A percentile compares a stretch with the other conserved stretches of the same genome.
phyloP scores from a whole-genome alignment of 2,888 invertebrate species.

The Sphaeridia pumilis region DNA sequence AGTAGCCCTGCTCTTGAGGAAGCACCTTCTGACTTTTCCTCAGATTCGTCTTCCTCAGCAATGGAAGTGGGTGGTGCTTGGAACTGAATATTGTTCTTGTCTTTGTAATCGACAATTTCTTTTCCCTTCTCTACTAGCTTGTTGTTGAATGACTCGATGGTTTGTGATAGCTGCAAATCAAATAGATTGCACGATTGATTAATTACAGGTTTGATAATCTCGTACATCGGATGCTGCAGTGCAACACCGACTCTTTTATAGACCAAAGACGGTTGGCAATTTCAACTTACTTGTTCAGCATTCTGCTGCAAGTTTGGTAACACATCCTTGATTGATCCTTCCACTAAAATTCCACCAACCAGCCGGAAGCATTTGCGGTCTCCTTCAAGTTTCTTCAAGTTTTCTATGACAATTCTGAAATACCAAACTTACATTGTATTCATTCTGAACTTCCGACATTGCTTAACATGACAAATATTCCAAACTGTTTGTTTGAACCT shows the following conservation, averaged over 20 bases:
- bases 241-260: not conserved
- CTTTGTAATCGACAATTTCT: slow-evolving; percentile 85
- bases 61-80: slow-evolving; percentile 52
- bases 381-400: slow-evolving; percentile 70
- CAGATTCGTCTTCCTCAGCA: slow-evolving; percentile 23
- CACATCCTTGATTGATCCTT: slow-evolving; percentile 82
- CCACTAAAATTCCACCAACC: slow-evolving; percentile 86
- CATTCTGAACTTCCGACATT: not conserved
- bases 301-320: slow-evolving; percentile 71
- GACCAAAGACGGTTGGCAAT: slow-evolving; percentile 5
- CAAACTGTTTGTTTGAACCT: slow-evolving; percentile 9
- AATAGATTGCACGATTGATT: not conserved
- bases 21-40: slow-evolving; percentile 1
- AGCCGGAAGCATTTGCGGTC: slow-evolving; percentile 81
- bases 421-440: slow-evolving; percentile 21
- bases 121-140: slow-evolving; percentile 74
- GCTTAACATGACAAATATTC: slow-evolving; percentile 32
- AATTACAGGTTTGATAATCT: too few species aligned
- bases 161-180: slow-evolving; percentile 54
- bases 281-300: slow-evolving; percentile 51
- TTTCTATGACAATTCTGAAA: slow-evolving; percentile 82
- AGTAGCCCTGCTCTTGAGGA: slow-evolving; percentile 10
- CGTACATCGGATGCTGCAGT: not conserved
- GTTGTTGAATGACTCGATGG: slow-evolving; percentile 65
- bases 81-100: slow-evolving; percentile 75